A percentile compares a stretch with the other conserved stretches of the same genome.
phyloP scores from a whole-genome alignment of 1,140 invertebrate genomes.

The Drosophila kohkoa region DNA sequence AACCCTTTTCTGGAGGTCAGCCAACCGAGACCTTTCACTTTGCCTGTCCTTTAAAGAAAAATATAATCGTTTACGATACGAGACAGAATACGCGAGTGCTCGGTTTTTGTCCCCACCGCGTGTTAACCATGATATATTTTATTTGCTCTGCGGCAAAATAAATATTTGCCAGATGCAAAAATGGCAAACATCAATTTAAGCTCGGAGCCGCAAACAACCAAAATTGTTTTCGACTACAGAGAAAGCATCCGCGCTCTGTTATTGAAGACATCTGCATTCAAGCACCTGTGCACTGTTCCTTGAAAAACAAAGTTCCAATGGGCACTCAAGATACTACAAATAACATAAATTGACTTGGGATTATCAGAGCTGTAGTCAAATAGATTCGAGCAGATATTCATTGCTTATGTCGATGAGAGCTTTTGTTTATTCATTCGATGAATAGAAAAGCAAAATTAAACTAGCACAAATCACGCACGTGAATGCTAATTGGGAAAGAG shows the following conservation, averaged over 20 bases:
- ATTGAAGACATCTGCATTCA: slow-evolving; percentile 16
- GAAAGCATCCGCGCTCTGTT: too few species aligned
- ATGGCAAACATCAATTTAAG: slow-evolving; percentile 68
- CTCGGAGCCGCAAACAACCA: slow-evolving; percentile 52
- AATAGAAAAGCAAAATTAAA: neutral
- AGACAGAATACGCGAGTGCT: slow-evolving; percentile 11
- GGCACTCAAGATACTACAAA: neutral
- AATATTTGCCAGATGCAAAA: slow-evolving; percentile 65
- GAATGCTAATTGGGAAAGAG: neutral
- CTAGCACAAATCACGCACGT: neutral
- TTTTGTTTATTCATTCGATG: neutral
- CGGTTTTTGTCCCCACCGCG: slow-evolving; percentile 39
- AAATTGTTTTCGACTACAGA: slow-evolving; percentile 49
- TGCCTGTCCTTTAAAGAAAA: slow-evolving; percentile 32
- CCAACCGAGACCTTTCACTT: slow-evolving; percentile 23
- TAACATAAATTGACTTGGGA: neutral
- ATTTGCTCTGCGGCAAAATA: slow-evolving; percentile 58
- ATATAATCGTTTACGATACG: slow-evolving; percentile 48
- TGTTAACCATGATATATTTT: slow-evolving; percentile 60
- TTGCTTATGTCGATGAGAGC: neutral
- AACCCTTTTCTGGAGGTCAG: slow-evolving; percentile 32
- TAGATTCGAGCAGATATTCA: neutral
- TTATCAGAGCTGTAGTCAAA: neutral
- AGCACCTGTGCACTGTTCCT: slow-evolving; percentile 10
- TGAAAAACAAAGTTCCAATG: neutral